Evolutionary conservation across 2,888 invertebrate genomes (phyloP).

Genomic region (Schizotus pectinicornis): DNA sequence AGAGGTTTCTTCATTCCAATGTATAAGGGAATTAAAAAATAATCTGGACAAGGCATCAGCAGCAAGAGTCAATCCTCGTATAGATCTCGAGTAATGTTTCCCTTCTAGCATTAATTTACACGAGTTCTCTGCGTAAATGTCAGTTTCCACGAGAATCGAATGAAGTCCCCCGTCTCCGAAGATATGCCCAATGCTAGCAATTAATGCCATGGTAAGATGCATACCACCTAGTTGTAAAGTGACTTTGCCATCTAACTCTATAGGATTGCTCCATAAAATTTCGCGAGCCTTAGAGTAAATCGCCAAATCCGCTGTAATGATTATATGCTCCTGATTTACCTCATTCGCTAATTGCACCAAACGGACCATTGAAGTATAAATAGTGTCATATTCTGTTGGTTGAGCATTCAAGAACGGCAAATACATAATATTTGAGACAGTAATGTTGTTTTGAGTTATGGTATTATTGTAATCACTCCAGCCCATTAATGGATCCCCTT

Average conservation of each 20-base stretch:
- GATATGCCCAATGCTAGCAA: too few relatives aligned
- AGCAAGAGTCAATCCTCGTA: conserved; percentile 20
- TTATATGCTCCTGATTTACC: conserved; percentile 21
- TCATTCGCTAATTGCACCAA: conserved; percentile 21
- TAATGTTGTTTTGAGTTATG: conserved; percentile 22
- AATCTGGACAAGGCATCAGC: conserved; percentile 18
- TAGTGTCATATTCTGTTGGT: conserved; percentile 26
- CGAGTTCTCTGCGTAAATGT: too few relatives aligned
- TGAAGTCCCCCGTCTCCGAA: conserved; percentile 9
- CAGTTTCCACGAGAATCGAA: conserved; percentile 8
- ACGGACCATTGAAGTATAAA: conserved; percentile 23
- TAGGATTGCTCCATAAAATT: conserved; percentile 29
- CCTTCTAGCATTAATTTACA: conserved; percentile 23
- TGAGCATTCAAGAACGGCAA: conserved; percentile 29
- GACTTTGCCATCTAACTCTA: neutral
- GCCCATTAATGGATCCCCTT: conserved; percentile 9
- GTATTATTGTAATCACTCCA: conserved; percentile 24
- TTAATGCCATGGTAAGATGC: conserved; percentile 5
- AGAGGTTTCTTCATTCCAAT: too few relatives aligned
- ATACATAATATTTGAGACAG: conserved; percentile 22
- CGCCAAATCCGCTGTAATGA: conserved; percentile 24
- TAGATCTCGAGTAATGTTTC: conserved; percentile 23
- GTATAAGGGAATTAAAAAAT: conserved; percentile 6
- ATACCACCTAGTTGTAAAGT: conserved; percentile 11
- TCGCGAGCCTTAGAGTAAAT: conserved; percentile 29